Conservation (phyloP, 2,797 vertebrate species). For the Argya squamiceps region DNA sequence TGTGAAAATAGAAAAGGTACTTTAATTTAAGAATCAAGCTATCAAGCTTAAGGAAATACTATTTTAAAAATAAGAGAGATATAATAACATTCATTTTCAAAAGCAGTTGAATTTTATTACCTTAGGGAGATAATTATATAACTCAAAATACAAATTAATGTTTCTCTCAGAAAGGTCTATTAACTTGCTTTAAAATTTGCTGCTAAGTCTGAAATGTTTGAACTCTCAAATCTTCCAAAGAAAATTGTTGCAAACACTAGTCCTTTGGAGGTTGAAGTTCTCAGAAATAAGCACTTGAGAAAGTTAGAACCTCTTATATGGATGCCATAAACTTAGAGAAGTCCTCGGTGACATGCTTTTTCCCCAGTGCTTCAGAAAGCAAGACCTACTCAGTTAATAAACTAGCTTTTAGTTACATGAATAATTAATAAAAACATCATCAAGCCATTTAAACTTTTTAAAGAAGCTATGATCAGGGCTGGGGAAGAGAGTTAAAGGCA, state of each 20-base stretch:
- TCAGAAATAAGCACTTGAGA: not conserved
- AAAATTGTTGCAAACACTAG: not conserved
- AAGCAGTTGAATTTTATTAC: not conserved
- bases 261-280: not conserved
- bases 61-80: not conserved
- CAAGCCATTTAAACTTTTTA: not conserved
- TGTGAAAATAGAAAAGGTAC: not conserved
- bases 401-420: not conserved
- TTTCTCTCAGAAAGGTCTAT: not conserved
- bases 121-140: not conserved
- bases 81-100: not conserved
- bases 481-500: not conserved
- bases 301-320: not conserved
- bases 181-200: not conserved
- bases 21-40: not conserved
- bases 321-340: not conserved
- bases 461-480: not conserved
- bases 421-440: not conserved
- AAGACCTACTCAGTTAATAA: not conserved
- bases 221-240: not conserved
- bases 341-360: not conserved
- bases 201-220: not conserved
- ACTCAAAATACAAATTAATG: not conserved
- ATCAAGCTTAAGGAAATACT: not conserved
- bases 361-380: not conserved